A percentile compares a stretch with the other conserved stretches of the same genome.
Conservation (phyloP, 2,888 invertebrate species). For the Stegophylla sp. region DNA sequence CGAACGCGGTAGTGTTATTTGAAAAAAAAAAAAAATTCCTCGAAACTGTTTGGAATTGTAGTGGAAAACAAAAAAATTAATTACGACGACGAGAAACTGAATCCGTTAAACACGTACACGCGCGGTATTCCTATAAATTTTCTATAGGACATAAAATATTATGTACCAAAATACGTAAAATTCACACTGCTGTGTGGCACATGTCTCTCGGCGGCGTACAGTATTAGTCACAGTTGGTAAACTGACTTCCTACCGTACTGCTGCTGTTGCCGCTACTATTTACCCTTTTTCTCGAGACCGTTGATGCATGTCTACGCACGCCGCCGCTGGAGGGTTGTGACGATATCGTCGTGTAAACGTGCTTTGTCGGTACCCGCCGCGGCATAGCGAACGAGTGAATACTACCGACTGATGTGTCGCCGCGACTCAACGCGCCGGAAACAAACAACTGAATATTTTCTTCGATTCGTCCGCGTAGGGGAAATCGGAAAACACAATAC, state of each 20-base stretch:
- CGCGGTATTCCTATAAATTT: neutral
- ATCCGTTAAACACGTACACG: neutral
- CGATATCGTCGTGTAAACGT: conserved; percentile 42
- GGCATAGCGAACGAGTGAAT: conserved; percentile 5
- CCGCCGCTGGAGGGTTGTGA: neutral
- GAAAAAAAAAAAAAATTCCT: neutral
- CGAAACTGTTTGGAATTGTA: neutral
- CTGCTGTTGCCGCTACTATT: neutral
- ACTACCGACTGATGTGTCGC: neutral
- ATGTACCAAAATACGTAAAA: neutral
- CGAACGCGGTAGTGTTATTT: neutral
- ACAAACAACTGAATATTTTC: conserved; percentile 42
- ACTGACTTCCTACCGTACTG: conserved; percentile 22
- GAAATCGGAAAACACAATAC: conserved; percentile 43
- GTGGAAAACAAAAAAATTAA: neutral
- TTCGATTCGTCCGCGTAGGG: conserved; percentile 14
- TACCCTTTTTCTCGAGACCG: conserved; percentile 17
- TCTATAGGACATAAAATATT: neutral
- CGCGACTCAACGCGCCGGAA: neutral
- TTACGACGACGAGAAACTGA: neutral
- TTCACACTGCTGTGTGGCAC: conserved; percentile 23
- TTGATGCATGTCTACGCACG: conserved; percentile 37
- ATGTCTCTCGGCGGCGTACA: conserved; percentile 13
- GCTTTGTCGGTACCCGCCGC: conserved; percentile 13
- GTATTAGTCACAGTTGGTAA: conserved; percentile 54